A percentile compares a stretch with the other conserved stretches of the same genome.
phyloP scores from a whole-genome alignment of 2,888 invertebrate species.

The Chironomus tentans region DNA sequence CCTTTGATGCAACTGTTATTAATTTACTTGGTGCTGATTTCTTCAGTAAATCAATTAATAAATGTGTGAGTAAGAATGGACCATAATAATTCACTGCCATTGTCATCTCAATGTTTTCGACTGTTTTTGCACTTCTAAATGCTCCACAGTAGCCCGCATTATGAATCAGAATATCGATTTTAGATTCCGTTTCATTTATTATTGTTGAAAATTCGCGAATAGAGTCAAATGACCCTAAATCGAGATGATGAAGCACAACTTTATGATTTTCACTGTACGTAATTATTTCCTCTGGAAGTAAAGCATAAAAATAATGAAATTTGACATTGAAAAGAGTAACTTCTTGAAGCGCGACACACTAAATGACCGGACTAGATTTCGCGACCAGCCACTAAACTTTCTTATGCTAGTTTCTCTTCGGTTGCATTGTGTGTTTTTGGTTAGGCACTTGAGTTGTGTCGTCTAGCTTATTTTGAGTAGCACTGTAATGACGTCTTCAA shows the following conservation, averaged over 20 bases:
- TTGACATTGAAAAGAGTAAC: background rate
- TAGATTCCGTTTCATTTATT: conserved; percentile 55
- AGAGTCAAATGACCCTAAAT: conserved; percentile 60
- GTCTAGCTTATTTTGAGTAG: too few relatives aligned
- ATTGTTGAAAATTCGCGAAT: conserved; percentile 67
- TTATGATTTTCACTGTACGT: conserved; percentile 61
- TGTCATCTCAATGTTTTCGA: conserved; percentile 77
- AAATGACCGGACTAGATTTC: too few relatives aligned
- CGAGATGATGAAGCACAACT: conserved; percentile 62
- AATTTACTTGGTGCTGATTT: conserved; percentile 65
- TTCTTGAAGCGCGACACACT: too few relatives aligned
- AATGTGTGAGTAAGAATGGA: conserved; percentile 84
- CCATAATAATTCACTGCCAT: conserved; percentile 93
- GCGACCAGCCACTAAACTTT: too few relatives aligned
- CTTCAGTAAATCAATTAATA: conserved; percentile 71
- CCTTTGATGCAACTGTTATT: conserved; percentile 68
- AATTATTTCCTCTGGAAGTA: conserved; percentile 57
- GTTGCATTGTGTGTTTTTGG: too few relatives aligned
- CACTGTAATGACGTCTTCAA: too few relatives aligned
- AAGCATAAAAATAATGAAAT: conserved; percentile 4
- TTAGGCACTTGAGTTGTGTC: too few relatives aligned
- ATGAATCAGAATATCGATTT: conserved; percentile 67
- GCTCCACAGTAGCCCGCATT: conserved; percentile 79
- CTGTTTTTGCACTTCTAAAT: conserved; percentile 57
- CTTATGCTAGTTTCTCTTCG: too few relatives aligned